A percentile compares a stretch with the other conserved stretches of the same genome.
Evolutionary conservation across 2,113 vertebrate species (phyloP).

Genomic region (Dromas ardeola): DNA sequence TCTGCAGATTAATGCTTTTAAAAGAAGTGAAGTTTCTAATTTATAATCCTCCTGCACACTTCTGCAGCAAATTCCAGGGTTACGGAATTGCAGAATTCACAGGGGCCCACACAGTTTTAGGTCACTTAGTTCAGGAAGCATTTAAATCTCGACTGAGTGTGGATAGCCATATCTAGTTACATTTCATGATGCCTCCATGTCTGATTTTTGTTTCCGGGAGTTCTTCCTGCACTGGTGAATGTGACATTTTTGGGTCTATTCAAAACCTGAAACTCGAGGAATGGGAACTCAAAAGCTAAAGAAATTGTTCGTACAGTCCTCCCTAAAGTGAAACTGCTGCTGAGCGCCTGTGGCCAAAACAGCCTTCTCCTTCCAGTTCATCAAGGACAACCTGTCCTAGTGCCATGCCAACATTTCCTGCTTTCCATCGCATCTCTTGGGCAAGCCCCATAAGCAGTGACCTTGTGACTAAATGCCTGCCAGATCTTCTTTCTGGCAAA

Average conservation of each 20-base stretch:
- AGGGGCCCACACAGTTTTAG: slow-evolving; percentile 14
- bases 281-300: neutral
- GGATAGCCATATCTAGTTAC: neutral
- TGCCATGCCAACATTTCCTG: slow-evolving; percentile 51
- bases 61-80: slow-evolving; percentile 11
- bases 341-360: slow-evolving; percentile 59
- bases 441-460: slow-evolving; percentile 65
- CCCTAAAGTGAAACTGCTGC: slow-evolving; percentile 7
- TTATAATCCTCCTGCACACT: neutral
- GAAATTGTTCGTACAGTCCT: neutral
- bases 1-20: neutral
- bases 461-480: slow-evolving; percentile 66
- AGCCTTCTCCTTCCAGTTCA: slow-evolving; percentile 68
- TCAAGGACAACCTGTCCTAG: slow-evolving; percentile 61
- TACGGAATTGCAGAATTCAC: neutral
- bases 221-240: neutral
- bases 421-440: slow-evolving; percentile 50
- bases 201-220: neutral
- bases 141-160: neutral
- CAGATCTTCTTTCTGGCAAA: slow-evolving; percentile 69
- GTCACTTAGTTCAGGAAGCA: slow-evolving; percentile 30
- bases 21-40: neutral
- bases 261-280: neutral
- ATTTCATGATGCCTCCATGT: neutral
- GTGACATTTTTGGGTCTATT: neutral